Evolutionary conservation across 2,888 invertebrate species (phyloP), one percentile per base, ranked within the genome.

Genomic region (Strigamia transsilvanica): DNA sequence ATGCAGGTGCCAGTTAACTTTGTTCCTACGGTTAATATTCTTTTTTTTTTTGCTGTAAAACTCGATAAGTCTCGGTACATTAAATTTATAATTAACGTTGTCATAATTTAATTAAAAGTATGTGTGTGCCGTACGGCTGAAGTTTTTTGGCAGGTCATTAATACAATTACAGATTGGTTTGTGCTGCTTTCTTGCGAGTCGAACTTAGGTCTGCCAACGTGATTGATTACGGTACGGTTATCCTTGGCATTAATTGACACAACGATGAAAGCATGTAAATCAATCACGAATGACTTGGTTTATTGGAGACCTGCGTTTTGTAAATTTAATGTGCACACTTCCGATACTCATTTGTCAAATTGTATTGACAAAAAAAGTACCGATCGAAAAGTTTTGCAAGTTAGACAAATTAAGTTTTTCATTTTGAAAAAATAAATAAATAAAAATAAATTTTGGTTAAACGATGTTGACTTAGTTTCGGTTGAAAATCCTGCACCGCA

Each of bases 51-150:
- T 61, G 9, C 10, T 61, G 18, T 61, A 15, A 61, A 61, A 61
- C 18, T 18, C 61, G n/a, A 61, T 21, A 23, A 18, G 18, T 61
- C 61, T 61, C 61, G 21, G 46, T 13, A 46, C 10, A n/a, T 61
- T 61, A 61, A 61, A 61, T 61, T n/a, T n/a, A 18, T 61, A 61
- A 61, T 61, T 61, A 61, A 18, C 61, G 61, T 61, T 61, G 23
- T 61, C 61, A 61, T 61, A 61, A 61, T 61, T 61, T 61, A 61
- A 61, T 61, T 61, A 61, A 61, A 61, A 61, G 61, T 61, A n/a
- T 41, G 18, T 56, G 56, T 18, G 56, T n/a, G 56, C 18, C 3
- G n/a, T 12, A 61, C 18, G 61, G 56, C 15, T 61, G 61, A 6
- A 61, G 15, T 61, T 61, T 61, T 61, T 61, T 61, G 61, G 61